Conservation (phyloP, 92 coral and sea anemone genomes). For the Epizoanthus fatuus region DNA sequence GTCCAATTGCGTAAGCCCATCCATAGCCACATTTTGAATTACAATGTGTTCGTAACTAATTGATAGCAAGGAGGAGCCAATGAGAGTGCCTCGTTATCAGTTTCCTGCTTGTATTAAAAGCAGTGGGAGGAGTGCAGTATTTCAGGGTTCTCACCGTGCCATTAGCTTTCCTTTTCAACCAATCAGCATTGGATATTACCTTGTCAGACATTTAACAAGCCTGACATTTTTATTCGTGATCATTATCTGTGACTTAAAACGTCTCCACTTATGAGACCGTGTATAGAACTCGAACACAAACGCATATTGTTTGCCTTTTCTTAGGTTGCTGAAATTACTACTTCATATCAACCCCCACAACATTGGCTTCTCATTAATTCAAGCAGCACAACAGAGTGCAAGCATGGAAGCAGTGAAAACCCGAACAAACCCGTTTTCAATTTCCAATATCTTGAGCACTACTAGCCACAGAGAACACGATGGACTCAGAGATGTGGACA, state of each 20-base stretch:
- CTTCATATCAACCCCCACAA: conserved; percentile 69
- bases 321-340: conserved; percentile 82
- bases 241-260: conserved; percentile 99
- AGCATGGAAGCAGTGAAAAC: conserved; percentile 88
- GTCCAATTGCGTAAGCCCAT: conserved; percentile 98
- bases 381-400: conserved; percentile 55
- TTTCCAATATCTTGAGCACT: conserved; percentile 89
- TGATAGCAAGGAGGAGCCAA: conserved; percentile 90
- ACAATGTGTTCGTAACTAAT: conserved; percentile 97
- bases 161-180: conserved; percentile 88
- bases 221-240: conserved; percentile 99
- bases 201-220: conserved; percentile 98
- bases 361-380: conserved; percentile 68
- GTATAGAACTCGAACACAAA: conserved; percentile 96
- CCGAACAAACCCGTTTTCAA: conserved; percentile 95
- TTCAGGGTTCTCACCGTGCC: conserved; percentile 97
- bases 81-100: conserved; percentile 82
- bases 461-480: conserved; percentile 51
- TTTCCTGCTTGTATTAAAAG: conserved; percentile 89
- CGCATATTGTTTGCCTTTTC: conserved; percentile 98
- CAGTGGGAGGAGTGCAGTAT: conserved; percentile 96
- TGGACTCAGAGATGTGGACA: conserved; percentile 21
- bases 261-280: conserved; percentile 99
- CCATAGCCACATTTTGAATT: conserved; percentile 93
- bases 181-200: conserved; percentile 84